phyloP scores from a whole-genome alignment of 35 echinoderm and acorn worm genomes.

The Strongylocentrotus purpuratus region DNA sequence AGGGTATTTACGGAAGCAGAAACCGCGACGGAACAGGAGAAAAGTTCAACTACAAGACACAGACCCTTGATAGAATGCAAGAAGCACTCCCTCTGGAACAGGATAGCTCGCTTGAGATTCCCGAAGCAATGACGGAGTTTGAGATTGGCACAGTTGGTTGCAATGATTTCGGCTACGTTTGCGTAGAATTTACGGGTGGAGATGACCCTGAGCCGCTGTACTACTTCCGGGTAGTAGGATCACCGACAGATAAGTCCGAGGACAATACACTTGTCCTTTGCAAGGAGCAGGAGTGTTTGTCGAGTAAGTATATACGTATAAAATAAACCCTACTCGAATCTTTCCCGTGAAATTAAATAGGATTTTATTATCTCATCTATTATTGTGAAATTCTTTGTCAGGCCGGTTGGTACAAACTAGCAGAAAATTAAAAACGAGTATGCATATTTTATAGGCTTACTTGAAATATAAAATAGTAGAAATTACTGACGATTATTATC shows the following conservation, averaged over 20 bases:
- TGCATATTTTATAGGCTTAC: no score
- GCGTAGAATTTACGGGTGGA: conserved; percentile 86
- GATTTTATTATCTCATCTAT: no score
- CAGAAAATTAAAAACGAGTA: no score
- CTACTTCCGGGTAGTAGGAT: conserved; percentile 55
- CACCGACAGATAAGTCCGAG: not conserved
- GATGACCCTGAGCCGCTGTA: conserved; percentile 72
- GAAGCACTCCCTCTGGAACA: conserved; percentile 37
- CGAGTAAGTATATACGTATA: conserved; percentile 60
- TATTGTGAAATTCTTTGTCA: no score
- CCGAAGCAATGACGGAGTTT: conserved; percentile 66
- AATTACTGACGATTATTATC: no score
- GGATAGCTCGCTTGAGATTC: conserved; percentile 44
- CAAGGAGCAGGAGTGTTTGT: conserved; percentile 73
- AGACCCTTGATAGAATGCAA: conserved; percentile 46
- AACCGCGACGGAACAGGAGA: conserved; percentile 69
- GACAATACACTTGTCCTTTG: conserved; percentile 60
- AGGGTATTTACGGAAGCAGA: conserved; percentile 77
- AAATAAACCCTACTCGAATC: no score
- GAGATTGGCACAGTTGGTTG: conserved; percentile 84
- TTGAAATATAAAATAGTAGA: no score
- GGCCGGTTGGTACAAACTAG: no score
- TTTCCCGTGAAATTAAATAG: no score
- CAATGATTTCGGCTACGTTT: conserved; percentile 73
- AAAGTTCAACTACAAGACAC: conserved; percentile 64